Base-by-base conservation (phyloP, 2,888 invertebrate species). In the Tolmerus cingulatus region DNA sequence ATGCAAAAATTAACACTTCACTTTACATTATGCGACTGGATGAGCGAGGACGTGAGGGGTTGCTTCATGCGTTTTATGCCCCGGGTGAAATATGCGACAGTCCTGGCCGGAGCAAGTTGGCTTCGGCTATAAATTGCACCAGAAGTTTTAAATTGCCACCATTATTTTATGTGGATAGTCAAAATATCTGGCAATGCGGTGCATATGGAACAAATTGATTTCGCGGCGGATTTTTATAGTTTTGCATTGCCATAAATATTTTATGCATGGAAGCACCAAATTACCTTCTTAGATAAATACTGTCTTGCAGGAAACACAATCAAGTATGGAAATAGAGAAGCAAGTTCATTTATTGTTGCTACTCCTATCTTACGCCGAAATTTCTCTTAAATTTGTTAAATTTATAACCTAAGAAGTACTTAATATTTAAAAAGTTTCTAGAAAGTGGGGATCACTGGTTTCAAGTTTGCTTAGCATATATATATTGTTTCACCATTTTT, bases 1-100 rank as follows among this genome's bases (percentile, higher is more conserved):
- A 76, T 76, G 34, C 76, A 37, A 37, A 74, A 76, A 76, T 76
- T 66, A 66, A 66, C 66, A 66, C 66, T 66, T 66, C 66, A 66
- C 66, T 66, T 66, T 66, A 27, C 66, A 66, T 66, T 66, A 66
- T 66, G 66, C 66, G 66, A 27, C 4, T 66, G 66, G 66, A 0
- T 19, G 66, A 23, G 3, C 23, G 19, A 27, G 23, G 19, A 66
- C 66, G 66, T 7, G 66, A 2, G 19, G 51, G 5, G 14, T 5
- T n/a, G 46, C 16, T 51, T 19, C 51, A n/a, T 51, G 51, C 51
- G 51, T 66, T 66, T 66, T 66, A 66, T 66, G 66, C 66, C 66
- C 27, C 23, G 12, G 66, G 66, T 66, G 27, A 66, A 19, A 66
- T 23, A 66, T 66, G 66, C 27, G 66, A 66, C 19, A 66, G 19